Conservation (phyloP, 1,140 invertebrate species). For the Octopus bimaculoides region DNA sequence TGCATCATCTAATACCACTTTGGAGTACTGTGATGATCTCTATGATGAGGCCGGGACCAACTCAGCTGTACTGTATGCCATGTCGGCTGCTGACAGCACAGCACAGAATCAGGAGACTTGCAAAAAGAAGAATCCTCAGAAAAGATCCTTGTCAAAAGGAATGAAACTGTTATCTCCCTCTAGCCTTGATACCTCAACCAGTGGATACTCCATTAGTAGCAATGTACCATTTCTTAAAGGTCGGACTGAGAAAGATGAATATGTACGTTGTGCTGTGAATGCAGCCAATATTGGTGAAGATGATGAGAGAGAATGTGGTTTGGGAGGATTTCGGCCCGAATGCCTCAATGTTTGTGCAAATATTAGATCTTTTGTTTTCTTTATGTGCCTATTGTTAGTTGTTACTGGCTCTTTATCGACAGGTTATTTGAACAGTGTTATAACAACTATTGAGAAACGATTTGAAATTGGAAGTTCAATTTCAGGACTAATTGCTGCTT, state of each 20-base stretch:
- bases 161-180: neutral
- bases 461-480: slow-evolving; percentile 93
- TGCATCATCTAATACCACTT: too few species aligned
- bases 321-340: slow-evolving; percentile 74
- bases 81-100: neutral
- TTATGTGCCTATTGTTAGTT: slow-evolving; percentile 86
- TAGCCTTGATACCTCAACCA: slow-evolving; percentile 30
- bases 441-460: slow-evolving; percentile 94
- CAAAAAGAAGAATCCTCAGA: neutral
- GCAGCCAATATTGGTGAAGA: slow-evolving; percentile 19
- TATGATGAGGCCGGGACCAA: neutral
- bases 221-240: slow-evolving; percentile 31
- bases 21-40: too few species aligned
- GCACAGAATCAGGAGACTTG: neutral
- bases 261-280: slow-evolving; percentile 25
- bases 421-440: slow-evolving; percentile 90
- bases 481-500: slow-evolving; percentile 87
- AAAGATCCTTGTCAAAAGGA: neutral
- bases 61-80: neutral
- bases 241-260: slow-evolving; percentile 37
- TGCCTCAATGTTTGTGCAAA: slow-evolving; percentile 75
- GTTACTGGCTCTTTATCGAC: slow-evolving; percentile 59
- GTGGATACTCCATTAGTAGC: slow-evolving; percentile 41
- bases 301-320: slow-evolving; percentile 71
- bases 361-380: slow-evolving; percentile 83